These are phyloP conservation scores for Drosophila tristis DNA, from an alignment of 1,140 invertebrate species.

Conservation along the genomic window DNA sequence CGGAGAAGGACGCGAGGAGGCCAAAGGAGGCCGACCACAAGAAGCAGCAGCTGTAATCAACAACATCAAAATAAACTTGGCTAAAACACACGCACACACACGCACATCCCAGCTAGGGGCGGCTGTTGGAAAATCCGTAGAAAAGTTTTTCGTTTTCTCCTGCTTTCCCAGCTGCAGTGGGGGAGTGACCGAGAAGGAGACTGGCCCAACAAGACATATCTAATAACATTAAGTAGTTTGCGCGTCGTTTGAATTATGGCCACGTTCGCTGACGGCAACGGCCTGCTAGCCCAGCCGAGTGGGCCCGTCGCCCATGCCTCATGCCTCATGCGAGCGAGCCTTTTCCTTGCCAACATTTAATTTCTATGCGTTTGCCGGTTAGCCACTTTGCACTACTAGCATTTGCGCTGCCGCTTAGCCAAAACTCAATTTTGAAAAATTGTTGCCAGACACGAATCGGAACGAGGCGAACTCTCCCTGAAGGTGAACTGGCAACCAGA, in stretches of 20 bases:
- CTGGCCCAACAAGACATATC: conserved; percentile 63
- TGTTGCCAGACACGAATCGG: conserved; percentile 58
- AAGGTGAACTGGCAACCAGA: conserved; percentile 43
- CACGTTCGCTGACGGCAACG: conserved; percentile 68
- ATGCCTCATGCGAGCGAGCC: conserved; percentile 22
- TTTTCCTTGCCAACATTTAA: conserved; percentile 37
- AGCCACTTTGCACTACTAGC: conserved; percentile 62
- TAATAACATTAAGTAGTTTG: conserved; percentile 81
- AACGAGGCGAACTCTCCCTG: conserved; percentile 28
- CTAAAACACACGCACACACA: conserved; percentile 26
- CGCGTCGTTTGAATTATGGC: conserved; percentile 79
- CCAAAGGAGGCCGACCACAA: conserved; percentile 45
- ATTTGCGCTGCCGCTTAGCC: conserved; percentile 44
- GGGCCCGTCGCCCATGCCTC: conserved; percentile 18
- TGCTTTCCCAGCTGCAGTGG: conserved; percentile 20
- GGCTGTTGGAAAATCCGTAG: conserved; percentile 54
- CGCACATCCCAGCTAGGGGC: not conserved
- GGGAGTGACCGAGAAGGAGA: conserved; percentile 40
- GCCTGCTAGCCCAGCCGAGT: conserved; percentile 33
- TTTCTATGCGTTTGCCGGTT: conserved; percentile 55
- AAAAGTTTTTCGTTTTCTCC: conserved; percentile 35
- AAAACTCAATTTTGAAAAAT: conserved; percentile 76
- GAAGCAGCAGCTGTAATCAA: conserved; percentile 63
- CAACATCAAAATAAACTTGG: conserved; percentile 74
- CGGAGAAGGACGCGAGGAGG: conserved; percentile 12